Evolutionary conservation across 2,113 vertebrate species (phyloP), one percentile per base, ranked within the genome.

Genomic region (Pedionomus torquatus): DNA sequence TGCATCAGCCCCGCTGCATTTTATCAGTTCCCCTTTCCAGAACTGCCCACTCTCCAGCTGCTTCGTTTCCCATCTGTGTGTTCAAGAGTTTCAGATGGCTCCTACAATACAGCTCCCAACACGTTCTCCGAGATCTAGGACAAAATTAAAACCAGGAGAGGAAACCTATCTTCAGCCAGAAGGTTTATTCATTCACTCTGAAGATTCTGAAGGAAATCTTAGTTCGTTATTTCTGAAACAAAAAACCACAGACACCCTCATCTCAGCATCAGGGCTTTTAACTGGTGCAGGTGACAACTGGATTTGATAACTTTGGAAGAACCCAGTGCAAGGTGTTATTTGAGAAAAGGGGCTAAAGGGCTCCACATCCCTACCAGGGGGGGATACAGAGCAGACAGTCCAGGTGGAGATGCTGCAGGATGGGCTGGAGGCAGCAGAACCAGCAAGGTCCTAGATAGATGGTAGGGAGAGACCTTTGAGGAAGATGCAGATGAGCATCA

Each of bases 401-500:
- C 55, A 81, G 46, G 66, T 35, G 61, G 23, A 88, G 41, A 41
- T 2, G 5, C 54, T 65, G 58, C 63, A 80, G 57, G 14, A 37
- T 7, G 26, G 35, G 58, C 52, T 14, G 3, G 0, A 82, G 78
- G 18, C 75, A 81, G 72, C 17, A 72, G 33, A 93, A 52, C 21
- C 2, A 52, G 48, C 41, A 68, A 74, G 21, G 30, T 35, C 57
- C 13, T 37, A 74, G 83, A 33, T 10, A 86, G 35, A n/a, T 20
- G 19, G 8, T 44, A 24, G 31, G 16, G n/a, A 89, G 43, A 78
- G 91, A 89, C 26, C 43, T 60, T 14, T 71, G 33, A 86, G 55
- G 46, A 89, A 89, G 33, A 17, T 0, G 0, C 28, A 89, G 48
- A 46, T 14, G 18, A 70, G 49, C 44, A 90, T 5, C 0, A 0